Percentiles rank a stretch among this genome's conserved stretches.
These are phyloP conservation scores for Caradrina clavipalpis DNA, from an alignment of 2,888 invertebrate genomes.

Conservation along the genomic window DNA sequence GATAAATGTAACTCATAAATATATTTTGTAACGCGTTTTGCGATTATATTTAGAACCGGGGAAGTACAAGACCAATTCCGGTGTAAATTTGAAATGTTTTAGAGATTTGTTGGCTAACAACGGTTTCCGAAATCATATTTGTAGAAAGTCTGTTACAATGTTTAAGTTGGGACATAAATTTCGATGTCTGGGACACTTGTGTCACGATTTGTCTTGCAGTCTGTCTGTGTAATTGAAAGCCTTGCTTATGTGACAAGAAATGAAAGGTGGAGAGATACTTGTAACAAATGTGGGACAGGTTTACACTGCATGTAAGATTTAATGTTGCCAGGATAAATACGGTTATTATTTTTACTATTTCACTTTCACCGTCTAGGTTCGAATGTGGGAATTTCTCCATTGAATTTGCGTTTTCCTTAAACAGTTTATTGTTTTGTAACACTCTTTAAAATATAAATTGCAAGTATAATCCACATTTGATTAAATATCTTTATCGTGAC, in stretches of 20 bases:
- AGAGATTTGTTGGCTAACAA: conserved; percentile 13
- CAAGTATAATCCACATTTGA: no score
- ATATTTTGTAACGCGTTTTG: conserved; percentile 53
- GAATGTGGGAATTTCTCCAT: neutral
- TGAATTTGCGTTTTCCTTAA: neutral
- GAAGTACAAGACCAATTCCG: conserved; percentile 46
- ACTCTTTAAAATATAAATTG: no score
- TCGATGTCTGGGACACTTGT: conserved; percentile 56
- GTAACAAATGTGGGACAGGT: conserved; percentile 50
- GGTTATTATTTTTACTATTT: conserved; percentile 3
- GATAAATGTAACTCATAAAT: conserved; percentile 64
- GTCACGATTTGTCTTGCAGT: conserved; percentile 58
- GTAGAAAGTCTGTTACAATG: conserved; percentile 46
- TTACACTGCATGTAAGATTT: conserved; percentile 9
- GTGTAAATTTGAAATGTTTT: conserved; percentile 46
- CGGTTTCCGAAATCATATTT: conserved; percentile 51
- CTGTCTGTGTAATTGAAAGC: conserved; percentile 53
- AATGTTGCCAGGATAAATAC: conserved; percentile 11
- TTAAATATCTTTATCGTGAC: conserved; percentile 1
- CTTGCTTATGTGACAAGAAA: conserved; percentile 60
- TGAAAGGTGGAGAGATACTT: conserved; percentile 49
- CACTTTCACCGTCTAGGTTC: conserved; percentile 3
- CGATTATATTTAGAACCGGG: conserved; percentile 52
- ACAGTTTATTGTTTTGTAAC: no score
- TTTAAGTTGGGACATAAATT: conserved; percentile 51